A percentile compares a stretch with the other conserved stretches of the same genome.
Evolutionary conservation across 2,888 invertebrate genomes (phyloP).

Genomic region (Priocnemis perturbator): DNA sequence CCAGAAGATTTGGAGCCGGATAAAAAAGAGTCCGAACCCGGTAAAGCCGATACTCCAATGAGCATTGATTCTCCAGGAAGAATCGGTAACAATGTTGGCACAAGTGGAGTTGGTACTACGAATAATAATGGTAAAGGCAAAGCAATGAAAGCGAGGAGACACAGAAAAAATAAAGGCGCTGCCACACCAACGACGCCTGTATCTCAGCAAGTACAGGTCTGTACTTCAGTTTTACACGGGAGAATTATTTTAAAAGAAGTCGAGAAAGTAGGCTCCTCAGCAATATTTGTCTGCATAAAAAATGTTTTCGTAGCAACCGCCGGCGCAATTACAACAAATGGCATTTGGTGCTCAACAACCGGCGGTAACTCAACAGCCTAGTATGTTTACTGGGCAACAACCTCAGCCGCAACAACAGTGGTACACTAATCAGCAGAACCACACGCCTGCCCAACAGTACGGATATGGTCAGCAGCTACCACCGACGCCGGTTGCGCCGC

Average conservation of each 20-base stretch:
- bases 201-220: slow-evolving; percentile 71
- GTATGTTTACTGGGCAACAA: slow-evolving; percentile 75
- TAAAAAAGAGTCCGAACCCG: slow-evolving; percentile 82
- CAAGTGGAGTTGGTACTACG: slow-evolving; percentile 78
- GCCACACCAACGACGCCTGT: slow-evolving; percentile 70
- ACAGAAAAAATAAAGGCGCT: slow-evolving; percentile 76
- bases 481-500: slow-evolving; percentile 67
- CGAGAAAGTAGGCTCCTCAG: background rate
- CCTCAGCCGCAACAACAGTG: slow-evolving; percentile 76
- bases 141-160: slow-evolving; percentile 77
- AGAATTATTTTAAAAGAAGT: slow-evolving; percentile 11
- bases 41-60: slow-evolving; percentile 82
- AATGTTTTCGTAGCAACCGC: slow-evolving; percentile 54
- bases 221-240: background rate
- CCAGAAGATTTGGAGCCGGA: slow-evolving; percentile 92
- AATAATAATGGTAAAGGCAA: slow-evolving; percentile 77
- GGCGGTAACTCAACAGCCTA: slow-evolving; percentile 69
- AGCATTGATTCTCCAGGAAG: slow-evolving; percentile 79
- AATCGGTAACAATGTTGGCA: slow-evolving; percentile 79
- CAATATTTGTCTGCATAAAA: background rate
- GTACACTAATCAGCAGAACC: slow-evolving; percentile 70
- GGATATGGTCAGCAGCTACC: slow-evolving; percentile 77
- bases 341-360: slow-evolving; percentile 68
- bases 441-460: slow-evolving; percentile 71
- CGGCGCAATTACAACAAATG: slow-evolving; percentile 66